Evolutionary conservation across 2,113 vertebrate species (phyloP).

Genomic region (Patagioenas fasciata): DNA sequence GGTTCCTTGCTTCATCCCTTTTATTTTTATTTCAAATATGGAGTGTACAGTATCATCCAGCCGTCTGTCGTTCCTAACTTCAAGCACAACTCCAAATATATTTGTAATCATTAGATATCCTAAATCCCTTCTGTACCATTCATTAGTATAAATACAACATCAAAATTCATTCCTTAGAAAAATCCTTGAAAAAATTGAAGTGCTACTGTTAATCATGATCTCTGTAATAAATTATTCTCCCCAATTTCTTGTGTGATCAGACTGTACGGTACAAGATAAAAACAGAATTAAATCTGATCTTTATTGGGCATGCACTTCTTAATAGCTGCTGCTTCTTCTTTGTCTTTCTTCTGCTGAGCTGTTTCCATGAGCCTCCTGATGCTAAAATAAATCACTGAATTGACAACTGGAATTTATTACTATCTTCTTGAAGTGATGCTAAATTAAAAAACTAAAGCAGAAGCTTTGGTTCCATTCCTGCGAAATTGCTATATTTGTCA

Average conservation of each 20-base stretch:
- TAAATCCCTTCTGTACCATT: slow-evolving; percentile 50
- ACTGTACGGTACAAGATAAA: slow-evolving; percentile 23
- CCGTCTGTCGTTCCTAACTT: slow-evolving; percentile 64
- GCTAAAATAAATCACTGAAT: slow-evolving; percentile 13
- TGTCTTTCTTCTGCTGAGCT: slow-evolving; percentile 43
- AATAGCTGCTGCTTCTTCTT: slow-evolving; percentile 51
- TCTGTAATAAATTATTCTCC: slow-evolving; percentile 48
- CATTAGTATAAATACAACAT: slow-evolving; percentile 55
- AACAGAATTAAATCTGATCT: slow-evolving; percentile 24
- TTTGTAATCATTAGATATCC: slow-evolving; percentile 50
- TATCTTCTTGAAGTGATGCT: slow-evolving; percentile 10
- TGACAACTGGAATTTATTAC: not conserved
- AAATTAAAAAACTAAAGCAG: not conserved
- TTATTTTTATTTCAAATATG: slow-evolving; percentile 74
- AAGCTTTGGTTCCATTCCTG: slow-evolving; percentile 1
- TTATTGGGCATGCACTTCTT: slow-evolving; percentile 57
- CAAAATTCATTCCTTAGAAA: slow-evolving; percentile 43
- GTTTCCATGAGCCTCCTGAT: slow-evolving; percentile 19
- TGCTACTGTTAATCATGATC: slow-evolving; percentile 39
- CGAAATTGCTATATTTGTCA: not conserved
- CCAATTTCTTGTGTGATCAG: slow-evolving; percentile 53
- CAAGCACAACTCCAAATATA: slow-evolving; percentile 60
- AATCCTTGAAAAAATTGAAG: slow-evolving; percentile 9
- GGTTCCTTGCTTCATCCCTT: slow-evolving; percentile 79
- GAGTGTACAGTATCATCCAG: slow-evolving; percentile 73